These are phyloP conservation scores for Aromia moschata DNA, from an alignment of 2,888 invertebrate species.

Conservation along the genomic window DNA sequence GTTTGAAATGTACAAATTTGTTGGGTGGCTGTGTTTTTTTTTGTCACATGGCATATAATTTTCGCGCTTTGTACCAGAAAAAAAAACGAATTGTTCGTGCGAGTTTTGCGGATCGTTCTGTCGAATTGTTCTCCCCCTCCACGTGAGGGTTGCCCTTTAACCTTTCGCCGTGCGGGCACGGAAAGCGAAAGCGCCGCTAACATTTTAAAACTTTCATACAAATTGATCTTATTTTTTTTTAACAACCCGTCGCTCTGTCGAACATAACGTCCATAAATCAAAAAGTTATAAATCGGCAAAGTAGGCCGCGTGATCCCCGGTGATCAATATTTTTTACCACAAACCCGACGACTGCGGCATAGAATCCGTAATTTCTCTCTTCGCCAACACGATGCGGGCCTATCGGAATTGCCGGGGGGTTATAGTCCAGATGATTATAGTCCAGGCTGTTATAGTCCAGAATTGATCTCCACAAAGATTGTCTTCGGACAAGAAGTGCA, in stretches of 20 bases:
- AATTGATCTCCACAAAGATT: too few species aligned
- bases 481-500: too few species aligned
- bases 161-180: slow-evolving; percentile 5
- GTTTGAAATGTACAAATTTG: too few species aligned
- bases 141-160: slow-evolving; percentile 15
- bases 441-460: too few species aligned
- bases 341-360: slow-evolving; percentile 37
- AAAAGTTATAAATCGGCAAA: slow-evolving; percentile 38
- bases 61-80: too few species aligned
- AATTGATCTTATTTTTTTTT: slow-evolving; percentile 32
- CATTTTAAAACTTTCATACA: slow-evolving; percentile 23
- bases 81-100: too few species aligned
- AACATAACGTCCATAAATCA: slow-evolving; percentile 36
- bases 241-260: slow-evolving; percentile 29
- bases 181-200: slow-evolving; percentile 17
- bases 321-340: slow-evolving; percentile 48
- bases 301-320: slow-evolving; percentile 40
- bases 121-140: neutral
- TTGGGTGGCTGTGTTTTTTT: too few species aligned
- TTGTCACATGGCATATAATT: too few species aligned
- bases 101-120: neutral
- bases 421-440: too few species aligned
- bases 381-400: slow-evolving; percentile 22
- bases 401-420: slow-evolving; percentile 53
- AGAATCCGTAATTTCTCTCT: slow-evolving; percentile 45